These are phyloP conservation scores for Centroberyx gerrardi DNA, from an alignment of 2,797 vertebrate genomes.

Conservation along the genomic window DNA sequence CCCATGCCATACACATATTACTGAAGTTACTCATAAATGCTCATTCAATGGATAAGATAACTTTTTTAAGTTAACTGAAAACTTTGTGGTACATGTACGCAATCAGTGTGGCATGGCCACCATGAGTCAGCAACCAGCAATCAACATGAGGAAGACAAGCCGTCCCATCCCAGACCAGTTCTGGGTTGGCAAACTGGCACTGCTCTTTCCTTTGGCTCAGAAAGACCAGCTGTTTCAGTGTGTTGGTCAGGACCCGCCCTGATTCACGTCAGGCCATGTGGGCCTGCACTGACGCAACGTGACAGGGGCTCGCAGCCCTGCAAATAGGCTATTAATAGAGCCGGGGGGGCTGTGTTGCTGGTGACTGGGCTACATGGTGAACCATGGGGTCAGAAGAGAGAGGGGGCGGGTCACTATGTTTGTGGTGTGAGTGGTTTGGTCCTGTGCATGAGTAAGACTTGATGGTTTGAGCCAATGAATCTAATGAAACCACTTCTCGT, in stretches of 20 bases:
- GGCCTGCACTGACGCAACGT: slow-evolving; percentile 72
- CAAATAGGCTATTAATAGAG: slow-evolving; percentile 76
- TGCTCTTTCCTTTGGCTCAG: slow-evolving; percentile 35
- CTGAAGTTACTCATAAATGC: not conserved
- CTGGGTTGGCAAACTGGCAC: slow-evolving; percentile 45
- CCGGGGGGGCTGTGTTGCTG: slow-evolving; percentile 57
- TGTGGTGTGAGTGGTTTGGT: slow-evolving; percentile 21
- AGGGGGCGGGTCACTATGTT: slow-evolving; percentile 41
- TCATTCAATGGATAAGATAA: not conserved
- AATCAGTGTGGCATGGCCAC: slow-evolving; percentile 20
- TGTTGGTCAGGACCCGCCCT: slow-evolving; percentile 40
- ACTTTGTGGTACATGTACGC: slow-evolving; percentile 25
- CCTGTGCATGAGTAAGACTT: slow-evolving; percentile 5
- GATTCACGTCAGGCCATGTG: slow-evolving; percentile 60
- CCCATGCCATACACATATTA: not conserved
- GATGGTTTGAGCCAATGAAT: slow-evolving; percentile 5
- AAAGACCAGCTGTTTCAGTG: slow-evolving; percentile 56
- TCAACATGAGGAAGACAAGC: slow-evolving; percentile 39
- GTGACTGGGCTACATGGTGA: slow-evolving; percentile 41
- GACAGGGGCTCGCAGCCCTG: slow-evolving; percentile 59
- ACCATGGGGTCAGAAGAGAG: slow-evolving; percentile 48
- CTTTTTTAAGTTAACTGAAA: slow-evolving; percentile 4
- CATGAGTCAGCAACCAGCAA: slow-evolving; percentile 62
- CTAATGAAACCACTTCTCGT: not conserved
- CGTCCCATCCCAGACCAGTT: slow-evolving; percentile 35